phyloP scores from a whole-genome alignment of 2,888 invertebrate species.

The Plebejus argus region DNA sequence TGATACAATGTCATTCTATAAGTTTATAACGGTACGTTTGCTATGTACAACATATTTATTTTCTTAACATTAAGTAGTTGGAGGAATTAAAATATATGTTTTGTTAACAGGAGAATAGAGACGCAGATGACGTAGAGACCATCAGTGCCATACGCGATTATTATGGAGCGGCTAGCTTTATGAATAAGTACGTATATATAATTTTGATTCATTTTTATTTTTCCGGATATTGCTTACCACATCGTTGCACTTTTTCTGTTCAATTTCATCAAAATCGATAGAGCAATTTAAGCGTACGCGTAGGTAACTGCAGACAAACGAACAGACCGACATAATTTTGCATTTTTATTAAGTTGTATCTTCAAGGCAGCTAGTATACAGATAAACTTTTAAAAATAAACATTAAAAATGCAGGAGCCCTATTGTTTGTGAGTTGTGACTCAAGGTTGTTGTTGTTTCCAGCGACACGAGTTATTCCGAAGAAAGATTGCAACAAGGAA shows the following conservation, averaged over 20 bases:
- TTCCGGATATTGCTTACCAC: no score
- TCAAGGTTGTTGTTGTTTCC: constrained; percentile 40
- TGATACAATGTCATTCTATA: constrained; percentile 55
- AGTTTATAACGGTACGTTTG: constrained; percentile 55
- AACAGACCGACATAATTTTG: no score
- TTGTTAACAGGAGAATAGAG: constrained; percentile 54
- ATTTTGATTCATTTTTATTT: no score
- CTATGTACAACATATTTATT: no score
- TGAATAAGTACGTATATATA: constrained; percentile 72
- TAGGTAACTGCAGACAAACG: background rate
- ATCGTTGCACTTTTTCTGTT: no score
- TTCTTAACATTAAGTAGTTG: background rate
- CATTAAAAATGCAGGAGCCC: background rate
- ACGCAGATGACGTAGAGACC: constrained; percentile 39
- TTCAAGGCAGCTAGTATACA: no score
- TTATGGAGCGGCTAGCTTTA: constrained; percentile 70
- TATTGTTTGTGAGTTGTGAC: constrained; percentile 13
- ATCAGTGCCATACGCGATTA: constrained; percentile 56
- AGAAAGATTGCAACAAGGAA: constrained; percentile 68
- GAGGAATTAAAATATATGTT: no score
- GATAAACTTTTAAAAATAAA: no score
- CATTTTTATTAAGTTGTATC: no score
- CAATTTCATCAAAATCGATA: background rate
- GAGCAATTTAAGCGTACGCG: background rate
- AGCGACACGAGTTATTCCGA: constrained; percentile 57